phyloP scores from a whole-genome alignment of 1,140 invertebrate genomes.

The Trichonephila inaurata region DNA sequence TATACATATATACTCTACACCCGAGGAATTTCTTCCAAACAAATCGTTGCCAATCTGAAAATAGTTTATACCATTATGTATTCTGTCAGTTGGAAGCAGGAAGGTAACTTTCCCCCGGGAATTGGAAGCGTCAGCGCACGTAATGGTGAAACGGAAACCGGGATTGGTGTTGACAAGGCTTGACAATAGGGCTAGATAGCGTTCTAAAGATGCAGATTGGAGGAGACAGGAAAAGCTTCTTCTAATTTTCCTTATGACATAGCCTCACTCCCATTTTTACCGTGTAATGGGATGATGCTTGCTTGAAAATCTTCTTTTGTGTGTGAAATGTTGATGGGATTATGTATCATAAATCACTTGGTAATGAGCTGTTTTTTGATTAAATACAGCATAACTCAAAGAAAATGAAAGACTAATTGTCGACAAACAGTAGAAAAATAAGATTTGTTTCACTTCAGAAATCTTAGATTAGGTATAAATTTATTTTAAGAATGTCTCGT shows the following conservation, averaged over 20 bases:
- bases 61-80: neutral
- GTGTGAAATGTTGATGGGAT: no score
- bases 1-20: no score
- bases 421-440: no score
- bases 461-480: no score
- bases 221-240: neutral
- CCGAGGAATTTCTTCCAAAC: neutral
- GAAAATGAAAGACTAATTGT: no score
- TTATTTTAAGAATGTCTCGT: no score
- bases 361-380: no score
- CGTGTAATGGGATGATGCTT: no score
- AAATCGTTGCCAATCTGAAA: neutral
- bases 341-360: no score
- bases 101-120: neutral
- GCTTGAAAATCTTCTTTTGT: no score
- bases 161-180: neutral
- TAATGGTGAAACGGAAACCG: neutral
- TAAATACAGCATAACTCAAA: no score
- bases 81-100: neutral
- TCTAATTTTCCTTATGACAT: conserved; percentile 23
- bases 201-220: neutral
- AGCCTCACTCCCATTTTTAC: neutral
- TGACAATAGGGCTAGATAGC: neutral
- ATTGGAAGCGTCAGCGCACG: conserved; percentile 19
- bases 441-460: no score